Evolutionary conservation across 2,113 vertebrate species (phyloP), one percentile per base, ranked within the genome.

Genomic region (Carassius gibelio): DNA sequence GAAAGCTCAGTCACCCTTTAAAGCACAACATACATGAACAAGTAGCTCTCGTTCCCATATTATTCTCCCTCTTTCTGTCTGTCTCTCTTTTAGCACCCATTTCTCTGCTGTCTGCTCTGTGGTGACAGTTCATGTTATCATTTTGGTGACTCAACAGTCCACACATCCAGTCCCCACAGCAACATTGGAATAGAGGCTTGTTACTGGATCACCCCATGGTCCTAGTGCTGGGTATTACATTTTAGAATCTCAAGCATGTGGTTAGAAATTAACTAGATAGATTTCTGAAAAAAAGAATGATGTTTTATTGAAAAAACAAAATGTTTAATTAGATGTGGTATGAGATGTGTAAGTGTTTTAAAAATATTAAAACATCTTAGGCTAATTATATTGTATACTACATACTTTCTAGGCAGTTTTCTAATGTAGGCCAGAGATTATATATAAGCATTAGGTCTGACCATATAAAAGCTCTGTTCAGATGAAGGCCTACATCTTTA

Each of bases 91-190:
- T 26, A 30, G 21, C 52, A 30, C 45, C 61, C n/a, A 50, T 55
- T 14, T 80, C 71, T 83, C 11, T 66, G n/a, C 75, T 45, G 64
- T 62, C 21, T 78, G 26, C 36, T 42, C 68, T 52, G 74, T 61
- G 45, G 62, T 88, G 79, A 79, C 72, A 78, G 78, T 76, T 82
- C 66, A 85, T 71, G 69, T 85, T 75, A 68, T 85, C 71, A 76
- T 55, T 48, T 23, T 82, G 81, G 77, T 87, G 86, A 86, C 82
- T 87, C 84, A 86, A 88, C 86, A 83, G 78, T 55, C 81, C 79
- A 89, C 83, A 84, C 81, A 62, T 86, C 71, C 50, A 50, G 59
- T 83, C 74, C 79, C 71, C 68, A 34, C 59, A 74, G 83, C 86
- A 87, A 85, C 76, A 83, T 64, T 50, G 75, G 34, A 80, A 59